Percentiles rank a stretch among this genome's conserved stretches.
These are phyloP conservation scores for Mesodorylaimus sp. DNA, from an alignment of 2,888 invertebrate species.

Conservation along the genomic window DNA sequence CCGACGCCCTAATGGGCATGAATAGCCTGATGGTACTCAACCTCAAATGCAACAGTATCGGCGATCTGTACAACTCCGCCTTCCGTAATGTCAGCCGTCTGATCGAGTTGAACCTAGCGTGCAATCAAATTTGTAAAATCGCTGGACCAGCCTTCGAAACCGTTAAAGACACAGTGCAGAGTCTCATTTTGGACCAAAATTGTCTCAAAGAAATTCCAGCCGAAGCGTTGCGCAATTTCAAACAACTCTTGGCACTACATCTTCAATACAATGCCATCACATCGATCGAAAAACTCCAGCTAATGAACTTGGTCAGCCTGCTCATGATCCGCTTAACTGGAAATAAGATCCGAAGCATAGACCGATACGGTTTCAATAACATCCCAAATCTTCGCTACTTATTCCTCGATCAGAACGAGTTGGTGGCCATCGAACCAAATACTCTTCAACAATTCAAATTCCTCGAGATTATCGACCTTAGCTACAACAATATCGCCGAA, in stretches of 20 bases:
- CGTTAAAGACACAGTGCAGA: conserved; percentile 22
- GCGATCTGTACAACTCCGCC: conserved; percentile 20
- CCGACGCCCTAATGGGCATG: conserved; percentile 41
- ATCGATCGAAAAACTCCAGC: conserved; percentile 8
- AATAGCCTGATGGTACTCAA: conserved; percentile 19
- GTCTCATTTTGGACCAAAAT: conserved; percentile 26
- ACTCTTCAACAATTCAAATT: conserved; percentile 45
- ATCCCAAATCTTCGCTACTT: conserved; percentile 17
- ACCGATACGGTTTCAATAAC: conserved; percentile 22
- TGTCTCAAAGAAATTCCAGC: conserved; percentile 22
- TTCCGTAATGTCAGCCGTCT: conserved; percentile 22
- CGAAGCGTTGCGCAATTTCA: conserved; percentile 18
- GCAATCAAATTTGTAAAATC: conserved; percentile 24
- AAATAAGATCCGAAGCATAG: conserved; percentile 24
- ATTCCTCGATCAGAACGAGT: conserved; percentile 26
- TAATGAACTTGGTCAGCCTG: conserved; percentile 21
- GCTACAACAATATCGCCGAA: conserved; percentile 22
- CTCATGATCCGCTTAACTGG: conserved; percentile 22
- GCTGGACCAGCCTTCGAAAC: conserved; percentile 18
- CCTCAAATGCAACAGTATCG: conserved; percentile 33
- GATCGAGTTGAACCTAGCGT: conserved; percentile 28
- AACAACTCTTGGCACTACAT: conserved; percentile 25
- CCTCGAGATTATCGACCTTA: conserved; percentile 24
- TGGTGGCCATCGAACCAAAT: conserved; percentile 41
- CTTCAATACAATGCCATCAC: conserved; percentile 21